A percentile compares a stretch with the other conserved stretches of the same genome.
phyloP scores from a whole-genome alignment of 2,888 invertebrate species.

The Macropis europaea region DNA sequence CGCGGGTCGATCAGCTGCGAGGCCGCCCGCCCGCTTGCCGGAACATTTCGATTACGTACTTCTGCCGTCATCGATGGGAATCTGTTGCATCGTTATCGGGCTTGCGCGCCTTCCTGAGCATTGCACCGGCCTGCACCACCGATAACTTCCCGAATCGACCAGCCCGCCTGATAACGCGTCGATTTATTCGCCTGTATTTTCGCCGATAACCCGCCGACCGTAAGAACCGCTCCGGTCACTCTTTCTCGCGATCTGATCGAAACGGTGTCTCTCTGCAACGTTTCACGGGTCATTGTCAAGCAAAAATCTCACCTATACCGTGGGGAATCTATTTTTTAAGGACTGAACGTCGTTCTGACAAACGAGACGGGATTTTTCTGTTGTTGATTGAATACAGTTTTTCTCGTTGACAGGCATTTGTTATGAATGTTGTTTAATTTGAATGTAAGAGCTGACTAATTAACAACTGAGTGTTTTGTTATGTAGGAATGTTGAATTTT shows the following conservation, averaged over 20 bases:
- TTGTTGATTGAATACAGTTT: too few species aligned
- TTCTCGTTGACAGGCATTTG: too few species aligned
- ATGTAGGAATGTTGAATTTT: too few species aligned
- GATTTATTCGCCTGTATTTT: constrained; percentile 43
- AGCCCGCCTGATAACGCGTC: constrained; percentile 28
- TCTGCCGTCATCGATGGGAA: constrained; percentile 45
- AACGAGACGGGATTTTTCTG: too few species aligned
- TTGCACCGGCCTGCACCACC: constrained; percentile 15
- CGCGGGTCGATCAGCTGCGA: constrained; percentile 56
- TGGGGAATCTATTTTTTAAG: too few species aligned
- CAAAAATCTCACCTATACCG: too few species aligned
- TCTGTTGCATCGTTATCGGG: constrained; percentile 54
- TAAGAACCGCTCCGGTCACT: constrained; percentile 19
- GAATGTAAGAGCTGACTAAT: too few species aligned
- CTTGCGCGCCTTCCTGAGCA: constrained; percentile 18
- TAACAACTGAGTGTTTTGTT: too few species aligned
- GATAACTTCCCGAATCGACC: constrained; percentile 36
- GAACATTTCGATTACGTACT: constrained; percentile 41
- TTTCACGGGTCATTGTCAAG: too few species aligned
- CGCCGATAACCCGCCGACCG: constrained; percentile 29
- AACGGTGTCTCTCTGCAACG: background rate
- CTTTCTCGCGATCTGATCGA: background rate
- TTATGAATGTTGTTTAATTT: too few species aligned
- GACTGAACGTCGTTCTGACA: too few species aligned
- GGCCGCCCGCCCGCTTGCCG: constrained; percentile 30